Base-by-base conservation (phyloP, 1,140 invertebrate genomes). In the Schmidtea mediterranea region DNA sequence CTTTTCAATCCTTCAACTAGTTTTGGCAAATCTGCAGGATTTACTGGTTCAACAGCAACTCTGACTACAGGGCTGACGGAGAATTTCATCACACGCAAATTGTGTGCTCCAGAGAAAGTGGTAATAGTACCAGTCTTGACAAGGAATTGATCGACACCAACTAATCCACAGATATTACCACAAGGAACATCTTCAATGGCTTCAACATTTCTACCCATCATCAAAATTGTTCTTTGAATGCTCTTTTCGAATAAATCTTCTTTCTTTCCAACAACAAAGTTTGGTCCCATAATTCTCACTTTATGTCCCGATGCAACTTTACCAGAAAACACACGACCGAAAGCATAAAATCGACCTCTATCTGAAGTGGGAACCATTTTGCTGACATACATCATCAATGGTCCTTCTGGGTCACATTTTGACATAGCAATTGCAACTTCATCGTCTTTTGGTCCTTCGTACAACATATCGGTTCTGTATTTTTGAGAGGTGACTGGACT, bases 331-430 rank as follows among this genome's bases (percentile, higher is more conserved):
- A 98, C 92, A 73, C 92, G 86, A 52, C 92, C 92, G 65, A 98
- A 98, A 49, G 90, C 92, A 69, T 94, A 98, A 76, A 98, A 98
- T 66, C 92, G 77, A 54, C 92, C 92, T 70, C 97, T 98, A 66
- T 98, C 92, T 37, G 82, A 81, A 3, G 92, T 97, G 49, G 92
- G 92, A 67, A 98, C 92, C 92, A 98, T 98, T 71, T 98, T 98
- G 19, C 87, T 94, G 53, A 98, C 75, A 74, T 98, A 98, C 90
- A 98, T 97, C 89, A 98, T 97, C 22, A 98, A 73, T 18, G 86
- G 89, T 54, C 77, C 92, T 56, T 89, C 79, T 6, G 86, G 78
- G 68, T 98, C 82, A 66, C 90, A 98, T 59, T 67, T 80, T 75
- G 86, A 71, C 43, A 75, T 67, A 32, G 62, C 83, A 55, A 84